Percentiles rank a stretch among this genome's conserved stretches.
These are phyloP conservation scores for Lagopus leucura DNA, from an alignment of 2,113 vertebrate species.

Conservation along the genomic window DNA sequence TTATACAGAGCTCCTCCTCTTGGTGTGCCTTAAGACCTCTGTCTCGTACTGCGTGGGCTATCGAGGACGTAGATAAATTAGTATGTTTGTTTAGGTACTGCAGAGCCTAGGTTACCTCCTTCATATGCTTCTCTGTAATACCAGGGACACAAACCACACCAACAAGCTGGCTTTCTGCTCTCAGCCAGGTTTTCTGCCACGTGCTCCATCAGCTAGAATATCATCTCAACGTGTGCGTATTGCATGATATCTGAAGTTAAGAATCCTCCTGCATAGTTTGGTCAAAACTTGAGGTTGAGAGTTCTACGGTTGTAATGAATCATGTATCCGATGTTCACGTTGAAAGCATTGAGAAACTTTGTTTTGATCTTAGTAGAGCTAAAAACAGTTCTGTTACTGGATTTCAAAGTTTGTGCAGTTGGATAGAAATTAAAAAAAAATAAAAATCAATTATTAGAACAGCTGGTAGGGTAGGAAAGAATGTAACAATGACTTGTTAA, in stretches of 20 bases:
- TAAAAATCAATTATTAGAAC: neutral
- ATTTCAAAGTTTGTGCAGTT: neutral
- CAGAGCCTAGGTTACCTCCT: neutral
- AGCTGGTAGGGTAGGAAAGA: neutral
- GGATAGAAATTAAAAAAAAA: neutral
- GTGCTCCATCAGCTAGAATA: constrained; percentile 44
- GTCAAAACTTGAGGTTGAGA: constrained; percentile 27
- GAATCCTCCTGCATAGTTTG: neutral
- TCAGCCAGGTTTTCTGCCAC: constrained; percentile 36
- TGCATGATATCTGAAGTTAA: neutral
- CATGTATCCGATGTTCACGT: neutral
- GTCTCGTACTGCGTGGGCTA: constrained; percentile 19
- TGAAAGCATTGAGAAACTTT: neutral
- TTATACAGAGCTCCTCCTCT: neutral
- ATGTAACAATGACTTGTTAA: neutral
- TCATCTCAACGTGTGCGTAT: constrained; percentile 13
- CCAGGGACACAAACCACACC: neutral
- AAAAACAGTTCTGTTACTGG: neutral
- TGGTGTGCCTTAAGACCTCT: constrained; percentile 29
- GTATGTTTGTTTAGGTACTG: constrained; percentile 39
- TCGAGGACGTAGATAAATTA: constrained; percentile 41
- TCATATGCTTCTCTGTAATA: neutral
- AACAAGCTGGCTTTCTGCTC: neutral
- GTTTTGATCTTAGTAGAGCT: neutral
- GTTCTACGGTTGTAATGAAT: neutral